Evolutionary conservation across 2,113 vertebrate genomes (phyloP).

Genomic region (Hydropotes inermis): DNA sequence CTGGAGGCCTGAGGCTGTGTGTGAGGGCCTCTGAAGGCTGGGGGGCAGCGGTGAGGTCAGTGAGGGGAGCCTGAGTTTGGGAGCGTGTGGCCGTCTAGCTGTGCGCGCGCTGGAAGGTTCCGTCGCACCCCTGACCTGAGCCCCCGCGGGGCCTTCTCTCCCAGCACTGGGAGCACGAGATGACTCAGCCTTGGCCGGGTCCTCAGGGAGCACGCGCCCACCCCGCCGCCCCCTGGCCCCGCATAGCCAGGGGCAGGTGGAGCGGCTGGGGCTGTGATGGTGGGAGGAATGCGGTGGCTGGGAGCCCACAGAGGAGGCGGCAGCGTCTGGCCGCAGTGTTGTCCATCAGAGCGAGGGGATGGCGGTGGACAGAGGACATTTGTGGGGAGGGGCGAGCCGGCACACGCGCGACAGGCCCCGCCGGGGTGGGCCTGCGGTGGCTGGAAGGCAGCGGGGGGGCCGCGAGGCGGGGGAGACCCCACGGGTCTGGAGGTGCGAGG

Average conservation of each 20-base stretch:
- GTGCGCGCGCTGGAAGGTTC: background rate
- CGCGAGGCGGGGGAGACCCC: background rate
- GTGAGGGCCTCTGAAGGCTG: background rate
- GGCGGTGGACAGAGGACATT: background rate
- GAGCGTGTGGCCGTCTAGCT: background rate
- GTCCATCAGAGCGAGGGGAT: background rate
- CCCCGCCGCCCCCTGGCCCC: background rate
- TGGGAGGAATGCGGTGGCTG: background rate
- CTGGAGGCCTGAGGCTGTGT: background rate
- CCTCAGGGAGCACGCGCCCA: background rate
- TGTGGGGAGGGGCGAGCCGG: background rate
- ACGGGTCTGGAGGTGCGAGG: background rate
- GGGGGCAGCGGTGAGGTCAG: background rate
- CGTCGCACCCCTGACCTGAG: background rate
- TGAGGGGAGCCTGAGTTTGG: background rate
- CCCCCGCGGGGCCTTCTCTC: background rate
- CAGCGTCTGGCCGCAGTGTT: fast-evolving
- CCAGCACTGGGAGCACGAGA: background rate
- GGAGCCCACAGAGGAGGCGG: background rate
- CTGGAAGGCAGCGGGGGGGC: background rate
- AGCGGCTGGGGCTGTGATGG: fast-evolving
- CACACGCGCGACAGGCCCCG: fast-evolving
- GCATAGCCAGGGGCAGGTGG: fast-evolving
- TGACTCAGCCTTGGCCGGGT: background rate
- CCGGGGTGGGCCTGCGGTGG: background rate